Base-by-base conservation (phyloP, 1,140 invertebrate genomes). In the Fopius arisanus region DNA sequence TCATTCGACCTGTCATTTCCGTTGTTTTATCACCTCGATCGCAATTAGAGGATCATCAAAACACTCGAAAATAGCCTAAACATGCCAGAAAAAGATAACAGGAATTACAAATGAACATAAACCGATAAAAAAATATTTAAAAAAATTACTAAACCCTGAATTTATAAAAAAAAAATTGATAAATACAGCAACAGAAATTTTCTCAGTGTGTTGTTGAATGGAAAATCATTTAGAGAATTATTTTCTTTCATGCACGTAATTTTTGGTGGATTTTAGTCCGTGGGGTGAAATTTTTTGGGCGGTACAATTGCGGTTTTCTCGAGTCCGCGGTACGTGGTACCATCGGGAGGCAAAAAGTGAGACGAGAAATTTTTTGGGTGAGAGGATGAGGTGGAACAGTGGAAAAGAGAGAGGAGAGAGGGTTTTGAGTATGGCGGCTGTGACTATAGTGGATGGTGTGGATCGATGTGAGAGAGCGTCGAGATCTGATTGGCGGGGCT, bases 401-500 rank as follows among this genome's bases (percentile, higher is more conserved):
- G 48, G 54, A 21, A 19, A 10, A 59, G 54, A 59, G 67, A 68
- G 67, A 67, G 67, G 54, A 68, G 66, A 9, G 67, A 69, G 40
- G 28, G 67, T 16, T 51, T 54, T 69, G 79, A 82, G 81, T 79
- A 83, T 83, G 81, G 81, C 81, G 80, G 81, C 81, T 75, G 21
- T 59, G 79, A 79, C 78, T 80, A 79, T 81, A 82, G 81, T 77
- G 77, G 79, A 83, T 83, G 81, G 81, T 82, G 73, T 80, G 81
- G 81, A 83, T 83, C 81, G 81, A 83, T 83, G 82, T 82, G 82
- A 81, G 79, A 79, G 75, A 80, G 79, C 80, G 79, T 79, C 76
- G 74, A 14, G 80, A 83, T 87, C 84, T 86, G 86, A 87, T 87
- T 87, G 85, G 84, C 81, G 83, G 83, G 81, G 80, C 80, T 68